Conservation (phyloP, 1,140 invertebrate species). For the Pissodes strobi region DNA sequence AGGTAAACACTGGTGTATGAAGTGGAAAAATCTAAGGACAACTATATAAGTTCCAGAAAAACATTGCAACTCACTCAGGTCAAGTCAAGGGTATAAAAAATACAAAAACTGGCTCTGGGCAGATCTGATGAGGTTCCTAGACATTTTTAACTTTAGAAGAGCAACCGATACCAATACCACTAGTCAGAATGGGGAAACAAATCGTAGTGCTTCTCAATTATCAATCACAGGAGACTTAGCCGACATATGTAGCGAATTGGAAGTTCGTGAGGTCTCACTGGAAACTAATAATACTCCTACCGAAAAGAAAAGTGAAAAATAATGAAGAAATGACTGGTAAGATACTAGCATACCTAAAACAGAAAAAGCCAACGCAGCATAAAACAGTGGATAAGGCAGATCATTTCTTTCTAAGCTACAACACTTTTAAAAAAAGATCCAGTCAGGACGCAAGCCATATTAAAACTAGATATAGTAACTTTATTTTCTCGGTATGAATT, state of each 20-base stretch:
- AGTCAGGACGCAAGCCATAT: background rate
- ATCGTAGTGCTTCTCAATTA: background rate
- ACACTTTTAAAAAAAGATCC: background rate
- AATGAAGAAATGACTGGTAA: background rate
- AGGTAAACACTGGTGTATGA: background rate
- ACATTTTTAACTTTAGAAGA: conserved; percentile 2
- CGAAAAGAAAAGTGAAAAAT: background rate
- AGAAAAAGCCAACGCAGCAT: background rate
- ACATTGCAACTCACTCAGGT: background rate
- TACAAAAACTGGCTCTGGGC: conserved; percentile 10
- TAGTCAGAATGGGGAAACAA: conserved; percentile 6
- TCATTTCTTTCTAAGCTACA: background rate
- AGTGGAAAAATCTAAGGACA: background rate
- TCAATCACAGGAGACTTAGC: background rate
- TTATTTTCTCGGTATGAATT: conserved; percentile 13
- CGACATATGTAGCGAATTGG: background rate
- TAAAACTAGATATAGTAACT: conserved; percentile 12
- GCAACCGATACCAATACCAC: background rate
- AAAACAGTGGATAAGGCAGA: background rate
- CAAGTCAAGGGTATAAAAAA: conserved; percentile 3
- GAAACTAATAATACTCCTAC: background rate
- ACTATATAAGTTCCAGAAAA: conserved; percentile 2
- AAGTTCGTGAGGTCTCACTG: conserved; percentile 5
- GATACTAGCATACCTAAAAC: conserved; percentile 4
- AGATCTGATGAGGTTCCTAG: conserved; percentile 1